These are phyloP conservation scores for Forbesichthys papilliferus DNA, from an alignment of 2,113 vertebrate genomes.

Conservation along the genomic window DNA sequence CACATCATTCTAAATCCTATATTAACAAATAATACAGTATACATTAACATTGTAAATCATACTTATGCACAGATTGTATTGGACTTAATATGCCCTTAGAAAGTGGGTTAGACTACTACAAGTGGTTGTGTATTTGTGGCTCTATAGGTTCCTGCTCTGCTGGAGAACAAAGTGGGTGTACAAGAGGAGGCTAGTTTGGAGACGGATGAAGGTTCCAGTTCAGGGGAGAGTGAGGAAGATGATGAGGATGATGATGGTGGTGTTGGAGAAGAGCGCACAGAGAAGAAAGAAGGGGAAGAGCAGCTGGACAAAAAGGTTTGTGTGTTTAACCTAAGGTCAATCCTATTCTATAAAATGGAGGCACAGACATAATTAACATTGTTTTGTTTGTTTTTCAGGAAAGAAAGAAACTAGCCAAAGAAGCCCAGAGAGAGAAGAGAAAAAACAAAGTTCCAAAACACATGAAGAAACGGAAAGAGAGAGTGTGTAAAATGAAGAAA, in stretches of 20 bases:
- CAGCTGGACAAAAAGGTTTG: constrained; percentile 85
- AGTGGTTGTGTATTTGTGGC: neutral
- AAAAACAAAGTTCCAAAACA: constrained; percentile 91
- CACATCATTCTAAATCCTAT: neutral
- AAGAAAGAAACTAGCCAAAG: constrained; percentile 88
- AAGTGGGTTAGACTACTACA: neutral
- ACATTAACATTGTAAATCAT: too few relatives aligned
- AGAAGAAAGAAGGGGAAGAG: constrained; percentile 42
- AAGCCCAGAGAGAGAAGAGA: constrained; percentile 91
- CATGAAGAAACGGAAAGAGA: constrained; percentile 92
- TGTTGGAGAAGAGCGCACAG: constrained; percentile 44
- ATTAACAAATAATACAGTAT: neutral
- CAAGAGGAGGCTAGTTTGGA: constrained; percentile 6
- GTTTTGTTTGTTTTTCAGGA: constrained; percentile 75
- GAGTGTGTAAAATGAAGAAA: constrained; percentile 86
- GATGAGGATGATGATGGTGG: constrained; percentile 65
- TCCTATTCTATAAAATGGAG: neutral
- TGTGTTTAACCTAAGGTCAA: neutral
- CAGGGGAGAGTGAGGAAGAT: constrained; percentile 63
- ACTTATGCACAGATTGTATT: neutral
- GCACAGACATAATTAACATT: neutral
- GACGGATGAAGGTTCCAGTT: constrained; percentile 55
- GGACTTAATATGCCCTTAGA: neutral
- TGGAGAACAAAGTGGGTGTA: constrained; percentile 71
- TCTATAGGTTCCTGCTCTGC: constrained; percentile 88